Base-by-base conservation (phyloP, 2,888 invertebrate species). In the Ophioninae sp. region DNA sequence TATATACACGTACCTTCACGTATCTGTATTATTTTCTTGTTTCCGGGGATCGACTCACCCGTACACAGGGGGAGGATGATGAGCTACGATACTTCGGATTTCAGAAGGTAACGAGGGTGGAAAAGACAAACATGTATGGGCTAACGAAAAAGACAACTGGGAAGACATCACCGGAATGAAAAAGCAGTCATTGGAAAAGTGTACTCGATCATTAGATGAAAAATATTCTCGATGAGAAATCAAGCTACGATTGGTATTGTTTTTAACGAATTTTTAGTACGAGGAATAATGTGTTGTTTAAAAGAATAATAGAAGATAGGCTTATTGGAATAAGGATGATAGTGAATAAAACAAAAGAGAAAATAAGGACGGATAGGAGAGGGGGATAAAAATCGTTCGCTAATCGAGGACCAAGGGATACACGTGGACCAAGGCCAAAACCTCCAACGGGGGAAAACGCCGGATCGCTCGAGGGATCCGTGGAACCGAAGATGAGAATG, bases 381-480 rank as follows among this genome's bases (percentile, higher is more conserved):
- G 59, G 44, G 41, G 17, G 68, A 39, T 37, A 79, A 78, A 86
- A 85, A 86, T 86, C 82, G 90, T 90, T 74, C 88, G 89, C 90
- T 91, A 91, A 91, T 91, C 91, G 89, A 86, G 87, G 85, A 86
- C 89, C 89, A 44, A 73, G 81, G 87, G 87, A 88, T 88, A 78
- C 83, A 39, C 39, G 44, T 69, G 44, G 62, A 69, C 21, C 6
- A 23, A 7, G 20, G 10, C 21, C 7, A 10, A 23, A 30, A 83
- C 80, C 79, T 10, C 20, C 67, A 20, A 59, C 61, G 67, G 62
- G 20, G 64, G 56, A 50, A 30, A 30, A 77, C 41, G 65, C 41
- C 67, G 37, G 50, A 68, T 61, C 37, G 79, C 74, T 61, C 73
- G 73, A 74, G 68, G 73, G 73, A 79, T 79, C 69, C 74, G 56